Percentiles rank a stretch among this genome's conserved stretches.
Conservation (phyloP, 2,113 vertebrate species). For the Hyperoodon ampullatus region DNA sequence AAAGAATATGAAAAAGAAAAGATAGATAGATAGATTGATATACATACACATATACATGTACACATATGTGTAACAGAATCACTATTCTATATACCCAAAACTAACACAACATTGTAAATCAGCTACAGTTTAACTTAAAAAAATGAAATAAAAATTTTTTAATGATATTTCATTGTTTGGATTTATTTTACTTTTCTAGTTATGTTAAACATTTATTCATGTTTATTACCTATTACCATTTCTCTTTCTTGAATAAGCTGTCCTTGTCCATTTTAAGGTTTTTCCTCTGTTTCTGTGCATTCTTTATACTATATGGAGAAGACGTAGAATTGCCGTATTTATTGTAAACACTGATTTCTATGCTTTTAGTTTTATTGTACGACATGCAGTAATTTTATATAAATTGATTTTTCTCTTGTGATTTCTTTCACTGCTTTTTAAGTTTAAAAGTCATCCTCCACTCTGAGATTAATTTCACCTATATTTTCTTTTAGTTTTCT, state of each 20-base stretch:
- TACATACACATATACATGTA: too few species aligned
- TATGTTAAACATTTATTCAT: not conserved
- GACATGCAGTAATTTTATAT: not conserved
- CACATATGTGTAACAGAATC: not conserved
- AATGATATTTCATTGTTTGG: not conserved
- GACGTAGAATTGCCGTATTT: not conserved
- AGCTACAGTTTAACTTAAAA: not conserved
- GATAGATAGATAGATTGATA: too few species aligned
- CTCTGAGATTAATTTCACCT: not conserved
- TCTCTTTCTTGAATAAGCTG: not conserved
- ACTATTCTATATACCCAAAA: too few species aligned
- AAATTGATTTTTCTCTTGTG: not conserved
- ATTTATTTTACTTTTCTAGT: not conserved
- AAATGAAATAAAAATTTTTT: not conserved
- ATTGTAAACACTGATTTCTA: not conserved
- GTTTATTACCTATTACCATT: not conserved
- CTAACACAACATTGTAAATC: too few species aligned
- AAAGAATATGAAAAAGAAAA: too few species aligned
- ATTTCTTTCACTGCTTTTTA: conserved; percentile 39
- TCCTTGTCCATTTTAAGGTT: not conserved
- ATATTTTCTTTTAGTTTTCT: not conserved
- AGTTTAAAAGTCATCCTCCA: not conserved
- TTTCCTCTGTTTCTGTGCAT: not conserved
- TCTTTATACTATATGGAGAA: not conserved
- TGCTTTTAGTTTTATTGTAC: not conserved